A percentile compares a stretch with the other conserved stretches of the same genome.
Conservation (phyloP, 2,888 invertebrate species). For the Zaprionus lineosus region DNA sequence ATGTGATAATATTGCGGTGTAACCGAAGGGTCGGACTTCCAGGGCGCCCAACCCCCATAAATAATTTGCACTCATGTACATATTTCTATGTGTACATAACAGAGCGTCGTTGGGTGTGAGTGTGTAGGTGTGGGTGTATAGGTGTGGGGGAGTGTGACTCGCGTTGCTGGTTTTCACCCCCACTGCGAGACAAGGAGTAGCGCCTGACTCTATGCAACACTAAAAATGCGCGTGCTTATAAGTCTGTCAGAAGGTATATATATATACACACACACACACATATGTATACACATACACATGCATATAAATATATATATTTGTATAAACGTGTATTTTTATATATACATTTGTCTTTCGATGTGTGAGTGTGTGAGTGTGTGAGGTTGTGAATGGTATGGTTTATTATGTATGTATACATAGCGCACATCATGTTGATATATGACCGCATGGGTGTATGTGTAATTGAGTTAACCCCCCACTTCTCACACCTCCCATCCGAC, state of each 20-base stretch:
- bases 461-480: conserved; percentile 41
- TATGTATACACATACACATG: conserved; percentile 1
- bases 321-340: neutral
- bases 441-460: conserved; percentile 30
- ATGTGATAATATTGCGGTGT: conserved; percentile 50
- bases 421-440: conserved; percentile 34
- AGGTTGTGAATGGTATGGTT: too few species aligned
- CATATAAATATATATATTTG: conserved; percentile 2
- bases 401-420: conserved; percentile 14
- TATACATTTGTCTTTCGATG: neutral
- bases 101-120: too few species aligned
- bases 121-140: conserved; percentile 16
- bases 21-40: conserved; percentile 17
- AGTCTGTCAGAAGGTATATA: conserved; percentile 26
- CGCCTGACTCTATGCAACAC: conserved; percentile 76
- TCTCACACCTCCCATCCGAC: neutral
- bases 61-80: conserved; percentile 59
- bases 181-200: conserved; percentile 28
- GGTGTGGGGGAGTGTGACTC: conserved; percentile 12
- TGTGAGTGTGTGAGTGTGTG: conserved; percentile 1
- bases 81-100: conserved; percentile 57
- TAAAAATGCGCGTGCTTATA: conserved; percentile 69
- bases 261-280: neutral
- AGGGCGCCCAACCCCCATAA: conserved; percentile 31
- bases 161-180: conserved; percentile 49